Percentiles rank a stretch among this genome's conserved stretches.
Conservation (phyloP, 2,113 vertebrate species). For the Suncus etruscus region DNA sequence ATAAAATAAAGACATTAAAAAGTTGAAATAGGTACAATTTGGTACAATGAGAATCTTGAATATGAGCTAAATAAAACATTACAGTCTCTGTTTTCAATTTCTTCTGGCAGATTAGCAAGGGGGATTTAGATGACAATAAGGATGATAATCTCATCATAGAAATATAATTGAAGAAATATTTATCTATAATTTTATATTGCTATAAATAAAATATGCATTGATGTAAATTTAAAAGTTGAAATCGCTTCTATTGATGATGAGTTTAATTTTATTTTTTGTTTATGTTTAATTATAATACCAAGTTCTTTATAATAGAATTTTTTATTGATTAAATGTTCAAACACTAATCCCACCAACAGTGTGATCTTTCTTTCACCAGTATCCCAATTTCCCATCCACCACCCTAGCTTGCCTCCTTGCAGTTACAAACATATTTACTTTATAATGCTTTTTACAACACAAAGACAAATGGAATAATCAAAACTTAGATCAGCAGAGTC, state of each 20-base stretch:
- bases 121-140: background rate
- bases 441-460: too few relatives aligned
- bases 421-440: too few relatives aligned
- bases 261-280: background rate
- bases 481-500: too few relatives aligned
- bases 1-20: conserved; percentile 21
- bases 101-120: background rate
- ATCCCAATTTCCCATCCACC: too few relatives aligned
- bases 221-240: conserved; percentile 23
- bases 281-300: too few relatives aligned
- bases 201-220: background rate
- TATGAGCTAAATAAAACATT: background rate
- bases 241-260: background rate
- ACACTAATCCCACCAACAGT: too few relatives aligned
- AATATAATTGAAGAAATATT: background rate
- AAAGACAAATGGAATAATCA: too few relatives aligned
- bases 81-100: background rate
- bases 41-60: background rate
- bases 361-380: too few relatives aligned
- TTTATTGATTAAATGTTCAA: too few relatives aligned
- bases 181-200: background rate
- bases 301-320: too few relatives aligned
- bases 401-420: background rate
- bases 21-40: background rate
- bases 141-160: background rate